A percentile compares a stretch with the other conserved stretches of the same genome.
These are phyloP conservation scores for Panagrolaimus sp. DNA, from an alignment of 1,140 invertebrate genomes.

Conservation along the genomic window DNA sequence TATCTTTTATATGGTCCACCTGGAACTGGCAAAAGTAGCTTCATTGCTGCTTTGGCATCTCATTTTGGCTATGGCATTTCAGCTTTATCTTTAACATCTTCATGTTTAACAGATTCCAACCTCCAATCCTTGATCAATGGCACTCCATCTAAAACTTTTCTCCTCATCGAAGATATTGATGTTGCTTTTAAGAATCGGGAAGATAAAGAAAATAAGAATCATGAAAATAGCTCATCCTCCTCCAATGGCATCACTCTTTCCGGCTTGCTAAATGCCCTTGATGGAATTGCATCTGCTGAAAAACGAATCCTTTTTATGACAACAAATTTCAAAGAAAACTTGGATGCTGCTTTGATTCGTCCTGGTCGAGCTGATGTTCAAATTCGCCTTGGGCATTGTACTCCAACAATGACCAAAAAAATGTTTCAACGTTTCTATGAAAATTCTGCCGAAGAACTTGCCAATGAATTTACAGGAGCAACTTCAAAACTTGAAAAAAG, in stretches of 20 bases:
- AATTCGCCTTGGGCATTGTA: constrained; percentile 82
- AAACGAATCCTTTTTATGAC: constrained; percentile 97
- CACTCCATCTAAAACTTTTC: constrained; percentile 77
- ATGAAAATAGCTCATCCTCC: constrained; percentile 85
- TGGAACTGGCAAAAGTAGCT: constrained; percentile 39
- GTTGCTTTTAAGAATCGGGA: constrained; percentile 85
- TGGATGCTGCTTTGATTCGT: constrained; percentile 79
- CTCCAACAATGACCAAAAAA: constrained; percentile 49
- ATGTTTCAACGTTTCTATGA: constrained; percentile 34
- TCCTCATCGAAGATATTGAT: constrained; percentile 92
- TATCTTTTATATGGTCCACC: no score
- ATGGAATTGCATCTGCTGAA: constrained; percentile 94
- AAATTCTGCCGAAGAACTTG: background rate
- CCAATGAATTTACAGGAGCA: constrained; percentile 17
- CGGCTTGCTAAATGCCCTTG: constrained; percentile 89
- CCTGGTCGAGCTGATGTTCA: constrained; percentile 79
- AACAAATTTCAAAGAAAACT: constrained; percentile 87
- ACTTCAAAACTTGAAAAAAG: background rate
- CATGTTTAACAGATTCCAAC: constrained; percentile 85
- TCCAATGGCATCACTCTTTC: constrained; percentile 91
- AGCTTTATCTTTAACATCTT: constrained; percentile 86
- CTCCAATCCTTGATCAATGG: constrained; percentile 84
- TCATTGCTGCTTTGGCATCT: constrained; percentile 73
- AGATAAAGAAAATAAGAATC: constrained; percentile 65
- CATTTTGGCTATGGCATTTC: constrained; percentile 89